A percentile compares a stretch with the other conserved stretches of the same genome.
Conservation (phyloP, 2,797 vertebrate species). For the Saxicola maurus region DNA sequence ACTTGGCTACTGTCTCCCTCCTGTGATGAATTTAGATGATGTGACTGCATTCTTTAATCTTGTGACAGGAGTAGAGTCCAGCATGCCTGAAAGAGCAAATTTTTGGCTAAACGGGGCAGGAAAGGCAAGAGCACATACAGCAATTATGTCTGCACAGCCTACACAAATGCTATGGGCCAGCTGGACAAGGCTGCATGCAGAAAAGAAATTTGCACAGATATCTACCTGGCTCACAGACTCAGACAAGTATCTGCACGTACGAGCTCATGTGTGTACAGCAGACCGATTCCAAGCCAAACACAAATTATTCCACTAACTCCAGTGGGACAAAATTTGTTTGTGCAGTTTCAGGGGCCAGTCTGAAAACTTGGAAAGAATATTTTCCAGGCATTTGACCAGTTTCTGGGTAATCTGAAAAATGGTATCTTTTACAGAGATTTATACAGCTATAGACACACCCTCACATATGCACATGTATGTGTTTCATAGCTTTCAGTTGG, state of each 20-base stretch:
- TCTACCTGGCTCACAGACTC: slow-evolving; percentile 43
- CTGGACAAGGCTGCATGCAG: slow-evolving; percentile 11
- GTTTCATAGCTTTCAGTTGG: not conserved
- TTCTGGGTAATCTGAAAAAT: slow-evolving; percentile 37
- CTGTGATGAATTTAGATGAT: not conserved
- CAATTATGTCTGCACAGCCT: slow-evolving; percentile 5
- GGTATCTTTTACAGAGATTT: slow-evolving; percentile 16
- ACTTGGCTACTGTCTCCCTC: not conserved
- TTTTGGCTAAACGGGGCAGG: not conserved
- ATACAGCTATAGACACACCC: not conserved
- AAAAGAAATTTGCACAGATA: slow-evolving; percentile 9
- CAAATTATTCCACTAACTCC: slow-evolving; percentile 39
- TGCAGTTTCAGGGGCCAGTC: slow-evolving; percentile 29
- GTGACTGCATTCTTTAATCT: not conserved
- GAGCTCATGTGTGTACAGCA: not conserved
- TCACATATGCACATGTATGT: not conserved
- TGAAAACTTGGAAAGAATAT: slow-evolving; percentile 53
- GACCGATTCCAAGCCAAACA: slow-evolving; percentile 34
- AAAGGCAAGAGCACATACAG: not conserved
- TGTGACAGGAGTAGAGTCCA: not conserved
- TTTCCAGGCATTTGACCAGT: slow-evolving; percentile 58
- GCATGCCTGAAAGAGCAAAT: not conserved
- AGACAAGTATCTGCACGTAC: slow-evolving; percentile 54
- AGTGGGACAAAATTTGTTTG: slow-evolving; percentile 48
- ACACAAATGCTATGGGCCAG: slow-evolving; percentile 11